phyloP scores from a whole-genome alignment of 92 coral and sea anemone genomes.

The Palythoa grandis region DNA sequence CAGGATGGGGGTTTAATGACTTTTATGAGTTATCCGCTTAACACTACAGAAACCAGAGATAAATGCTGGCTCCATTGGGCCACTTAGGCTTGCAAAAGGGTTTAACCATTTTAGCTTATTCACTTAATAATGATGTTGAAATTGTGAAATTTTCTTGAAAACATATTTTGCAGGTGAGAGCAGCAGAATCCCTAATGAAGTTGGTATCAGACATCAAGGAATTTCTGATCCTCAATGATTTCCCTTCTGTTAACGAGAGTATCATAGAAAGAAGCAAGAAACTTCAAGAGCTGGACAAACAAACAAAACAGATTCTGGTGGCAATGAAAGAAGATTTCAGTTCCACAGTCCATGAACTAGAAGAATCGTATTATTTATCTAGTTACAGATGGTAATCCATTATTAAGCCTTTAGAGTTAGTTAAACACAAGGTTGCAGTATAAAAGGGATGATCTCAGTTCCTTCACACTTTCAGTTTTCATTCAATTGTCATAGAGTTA shows the following conservation, averaged over 20 bases:
- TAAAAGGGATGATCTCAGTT: too few relatives aligned
- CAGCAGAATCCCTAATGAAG: slow-evolving; percentile 94
- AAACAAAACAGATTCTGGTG: slow-evolving; percentile 71
- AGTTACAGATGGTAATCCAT: slow-evolving; percentile 54
- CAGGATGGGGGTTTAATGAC: too few relatives aligned
- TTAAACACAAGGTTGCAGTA: too few relatives aligned
- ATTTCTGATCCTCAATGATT: slow-evolving; percentile 92
- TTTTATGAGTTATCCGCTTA: too few relatives aligned
- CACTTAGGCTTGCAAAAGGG: too few relatives aligned
- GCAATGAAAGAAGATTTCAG: slow-evolving; percentile 83
- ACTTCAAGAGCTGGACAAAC: slow-evolving; percentile 68
- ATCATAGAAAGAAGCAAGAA: slow-evolving; percentile 77
- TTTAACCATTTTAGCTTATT: too few relatives aligned
- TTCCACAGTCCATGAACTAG: slow-evolving; percentile 74
- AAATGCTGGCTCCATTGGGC: too few relatives aligned
- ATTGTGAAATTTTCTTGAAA: not conserved
- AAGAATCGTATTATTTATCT: slow-evolving; percentile 82
- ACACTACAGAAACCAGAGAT: too few relatives aligned
- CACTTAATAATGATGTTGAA: not conserved
- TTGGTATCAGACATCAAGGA: slow-evolving; percentile 98
- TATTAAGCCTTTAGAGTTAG: not conserved
- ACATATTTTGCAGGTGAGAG: slow-evolving; percentile 76
- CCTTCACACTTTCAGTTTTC: too few relatives aligned
- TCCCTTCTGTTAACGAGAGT: slow-evolving; percentile 92
- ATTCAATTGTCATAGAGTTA: too few relatives aligned